Conservation (phyloP, 2,888 invertebrate species). For the Coecobrya sp. region DNA sequence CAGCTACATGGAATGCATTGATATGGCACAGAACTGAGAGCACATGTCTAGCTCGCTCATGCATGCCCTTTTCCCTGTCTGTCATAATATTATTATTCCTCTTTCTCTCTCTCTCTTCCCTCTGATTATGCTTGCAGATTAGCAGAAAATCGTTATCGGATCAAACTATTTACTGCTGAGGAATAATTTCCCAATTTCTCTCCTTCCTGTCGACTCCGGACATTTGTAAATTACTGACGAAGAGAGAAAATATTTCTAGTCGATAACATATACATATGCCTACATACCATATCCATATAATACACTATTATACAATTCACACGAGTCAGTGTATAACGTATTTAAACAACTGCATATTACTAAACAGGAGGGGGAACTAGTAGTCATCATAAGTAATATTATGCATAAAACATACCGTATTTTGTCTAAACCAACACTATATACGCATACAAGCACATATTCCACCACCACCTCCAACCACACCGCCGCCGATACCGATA, state of each 20-base stretch:
- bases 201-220: slow-evolving; percentile 83
- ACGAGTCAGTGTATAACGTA: neutral
- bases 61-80: slow-evolving; percentile 69
- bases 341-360: slow-evolving; percentile 19
- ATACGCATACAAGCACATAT: neutral
- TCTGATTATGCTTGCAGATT: slow-evolving; percentile 80
- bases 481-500: slow-evolving; percentile 46
- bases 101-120: slow-evolving; percentile 63
- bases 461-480: slow-evolving; percentile 29
- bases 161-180: slow-evolving; percentile 81
- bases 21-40: slow-evolving; percentile 45
- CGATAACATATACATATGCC: slow-evolving; percentile 34
- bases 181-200: slow-evolving; percentile 83
- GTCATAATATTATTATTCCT: slow-evolving; percentile 70
- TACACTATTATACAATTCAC: too few relatives aligned
- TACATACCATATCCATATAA: neutral
- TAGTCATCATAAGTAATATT: slow-evolving; percentile 67
- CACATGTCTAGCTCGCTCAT: slow-evolving; percentile 62
- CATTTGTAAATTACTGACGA: slow-evolving; percentile 82
- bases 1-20: slow-evolving; percentile 1
- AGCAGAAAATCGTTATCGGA: slow-evolving; percentile 81
- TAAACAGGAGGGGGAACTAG: slow-evolving; percentile 15
- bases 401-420: slow-evolving; percentile 68
- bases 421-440: slow-evolving; percentile 58
- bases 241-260: slow-evolving; percentile 75